phyloP scores from a whole-genome alignment of 2,888 invertebrate genomes.

The Chrysina gloriosa region DNA sequence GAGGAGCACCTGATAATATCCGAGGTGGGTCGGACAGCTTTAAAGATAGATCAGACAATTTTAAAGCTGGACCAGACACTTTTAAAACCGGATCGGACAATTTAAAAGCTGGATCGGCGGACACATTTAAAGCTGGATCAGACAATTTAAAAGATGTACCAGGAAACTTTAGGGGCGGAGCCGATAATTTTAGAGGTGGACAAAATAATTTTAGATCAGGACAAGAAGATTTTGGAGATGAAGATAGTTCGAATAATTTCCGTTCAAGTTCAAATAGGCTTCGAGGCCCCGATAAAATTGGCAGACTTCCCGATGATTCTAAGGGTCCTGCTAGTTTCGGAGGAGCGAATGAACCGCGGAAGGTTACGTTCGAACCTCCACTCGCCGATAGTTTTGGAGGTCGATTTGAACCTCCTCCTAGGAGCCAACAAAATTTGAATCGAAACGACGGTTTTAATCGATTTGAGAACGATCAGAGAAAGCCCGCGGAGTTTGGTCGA shows the following conservation, averaged over 20 bases:
- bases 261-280: constrained; percentile 23
- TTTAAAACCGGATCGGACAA: constrained; percentile 33
- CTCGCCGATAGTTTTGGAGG: constrained; percentile 31
- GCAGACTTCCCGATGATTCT: background rate
- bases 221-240: constrained; percentile 17
- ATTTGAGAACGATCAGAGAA: constrained; percentile 8
- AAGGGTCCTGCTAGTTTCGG: constrained; percentile 33
- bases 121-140: constrained; percentile 15
- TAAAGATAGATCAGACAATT: background rate
- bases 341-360: background rate
- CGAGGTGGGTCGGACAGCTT: background rate
- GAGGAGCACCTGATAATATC: constrained; percentile 30
- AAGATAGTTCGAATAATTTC: constrained; percentile 19
- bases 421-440: constrained; percentile 13
- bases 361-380: constrained; percentile 31
- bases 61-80: constrained; percentile 33
- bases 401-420: constrained; percentile 16
- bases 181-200: constrained; percentile 26
- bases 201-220: constrained; percentile 31
- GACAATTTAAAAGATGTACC: constrained; percentile 21
- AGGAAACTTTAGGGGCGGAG: background rate
- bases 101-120: background rate
- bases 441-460: constrained; percentile 39
- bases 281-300: constrained; percentile 38
- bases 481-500: constrained; percentile 16